Percentiles rank a stretch among this genome's conserved stretches.
These are phyloP conservation scores for Hippocampus mohnikei DNA, from an alignment of 2,113 vertebrate genomes.

Conservation along the genomic window DNA sequence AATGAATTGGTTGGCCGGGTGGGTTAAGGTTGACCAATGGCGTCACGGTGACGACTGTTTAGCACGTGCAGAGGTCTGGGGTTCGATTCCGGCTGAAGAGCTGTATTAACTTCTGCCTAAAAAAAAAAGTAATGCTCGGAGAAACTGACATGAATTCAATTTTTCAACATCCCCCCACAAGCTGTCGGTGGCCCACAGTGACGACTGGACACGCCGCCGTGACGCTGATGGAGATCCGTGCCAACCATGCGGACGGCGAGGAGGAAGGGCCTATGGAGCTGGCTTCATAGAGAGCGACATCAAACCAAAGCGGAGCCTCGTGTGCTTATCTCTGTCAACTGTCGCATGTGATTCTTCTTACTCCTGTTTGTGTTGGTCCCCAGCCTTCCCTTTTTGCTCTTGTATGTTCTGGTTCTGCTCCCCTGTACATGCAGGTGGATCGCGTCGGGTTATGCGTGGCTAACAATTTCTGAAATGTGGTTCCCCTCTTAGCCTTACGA, in stretches of 20 bases:
- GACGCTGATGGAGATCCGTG: constrained; percentile 93
- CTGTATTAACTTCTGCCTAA: too few species aligned
- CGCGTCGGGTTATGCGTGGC: background rate
- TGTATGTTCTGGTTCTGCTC: background rate
- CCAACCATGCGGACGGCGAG: constrained; percentile 89
- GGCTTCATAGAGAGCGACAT: constrained; percentile 67
- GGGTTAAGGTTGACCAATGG: too few species aligned
- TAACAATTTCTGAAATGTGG: background rate
- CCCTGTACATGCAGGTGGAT: background rate
- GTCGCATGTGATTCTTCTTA: constrained; percentile 52
- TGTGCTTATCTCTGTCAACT: constrained; percentile 40
- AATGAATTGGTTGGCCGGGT: too few species aligned
- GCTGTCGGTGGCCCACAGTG: constrained; percentile 86
- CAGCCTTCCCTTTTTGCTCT: constrained; percentile 8
- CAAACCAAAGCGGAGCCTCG: constrained; percentile 24
- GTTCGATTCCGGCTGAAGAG: too few species aligned
- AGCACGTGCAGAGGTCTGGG: too few species aligned
- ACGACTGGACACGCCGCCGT: constrained; percentile 88
- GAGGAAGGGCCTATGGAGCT: constrained; percentile 88
- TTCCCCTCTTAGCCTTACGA: constrained; percentile 35
- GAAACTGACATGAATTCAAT: background rate
- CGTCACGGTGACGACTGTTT: too few species aligned
- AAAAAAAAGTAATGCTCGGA: too few species aligned
- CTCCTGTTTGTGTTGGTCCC: constrained; percentile 10
- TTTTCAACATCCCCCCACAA: constrained; percentile 38